Percentiles rank a stretch among this genome's conserved stretches.
These are phyloP conservation scores for Drosophila mimetica DNA, from an alignment of 2,888 invertebrate genomes.

Conservation along the genomic window DNA sequence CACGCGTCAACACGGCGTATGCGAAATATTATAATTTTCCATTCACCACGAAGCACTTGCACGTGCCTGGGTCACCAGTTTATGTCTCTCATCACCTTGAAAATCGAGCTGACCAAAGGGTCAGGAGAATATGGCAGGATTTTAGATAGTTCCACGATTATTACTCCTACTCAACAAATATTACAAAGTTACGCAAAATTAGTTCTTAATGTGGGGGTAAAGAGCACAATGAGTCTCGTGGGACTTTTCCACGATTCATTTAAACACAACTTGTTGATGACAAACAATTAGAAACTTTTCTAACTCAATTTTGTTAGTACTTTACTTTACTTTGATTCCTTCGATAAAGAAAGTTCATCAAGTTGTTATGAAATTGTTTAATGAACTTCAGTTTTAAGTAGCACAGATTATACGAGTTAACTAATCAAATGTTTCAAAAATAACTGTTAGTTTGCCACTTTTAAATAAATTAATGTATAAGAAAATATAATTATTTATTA, in stretches of 20 bases:
- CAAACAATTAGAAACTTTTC: constrained; percentile 11
- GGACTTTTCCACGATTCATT: not conserved
- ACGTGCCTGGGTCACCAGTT: constrained; percentile 50
- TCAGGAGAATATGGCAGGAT: not conserved
- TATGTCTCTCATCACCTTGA: constrained; percentile 5
- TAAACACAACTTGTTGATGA: constrained; percentile 6
- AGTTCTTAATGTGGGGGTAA: constrained; percentile 1
- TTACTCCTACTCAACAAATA: constrained; percentile 1
- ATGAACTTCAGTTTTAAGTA: not conserved
- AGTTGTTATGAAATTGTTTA: not conserved
- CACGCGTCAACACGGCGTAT: constrained; percentile 45
- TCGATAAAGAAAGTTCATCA: not conserved
- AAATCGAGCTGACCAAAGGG: not conserved
- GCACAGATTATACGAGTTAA: not conserved
- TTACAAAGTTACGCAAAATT: constrained; percentile 6
- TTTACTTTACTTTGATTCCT: not conserved
- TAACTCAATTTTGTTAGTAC: not conserved
- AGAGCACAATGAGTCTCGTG: not conserved
- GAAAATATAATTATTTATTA: not conserved
- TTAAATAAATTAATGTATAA: no score
- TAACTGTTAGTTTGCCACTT: not conserved
- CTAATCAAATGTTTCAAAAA: not conserved
- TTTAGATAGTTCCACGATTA: not conserved
- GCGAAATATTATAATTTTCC: constrained; percentile 31
- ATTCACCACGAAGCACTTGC: not conserved